Evolutionary conservation across 2,888 invertebrate species (phyloP).

Genomic region (Phasia obesa): DNA sequence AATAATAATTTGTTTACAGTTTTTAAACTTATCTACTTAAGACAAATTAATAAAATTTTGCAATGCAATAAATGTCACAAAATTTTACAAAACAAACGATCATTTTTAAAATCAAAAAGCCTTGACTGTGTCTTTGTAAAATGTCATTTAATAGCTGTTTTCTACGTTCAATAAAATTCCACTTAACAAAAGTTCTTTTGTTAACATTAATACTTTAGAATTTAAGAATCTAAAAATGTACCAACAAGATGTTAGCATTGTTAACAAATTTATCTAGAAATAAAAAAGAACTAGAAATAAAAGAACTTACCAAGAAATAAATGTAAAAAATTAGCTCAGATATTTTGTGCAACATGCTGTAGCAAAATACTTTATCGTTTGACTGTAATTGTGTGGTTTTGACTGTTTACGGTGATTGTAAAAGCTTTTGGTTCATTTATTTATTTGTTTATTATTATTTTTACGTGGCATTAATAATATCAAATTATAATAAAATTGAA

Average conservation of each 20-base stretch:
- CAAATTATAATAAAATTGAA: conserved; percentile 74
- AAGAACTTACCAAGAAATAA: conserved; percentile 19
- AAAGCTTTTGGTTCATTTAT: conserved; percentile 25
- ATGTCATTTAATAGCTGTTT: conserved; percentile 46
- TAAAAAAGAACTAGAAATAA: neutral
- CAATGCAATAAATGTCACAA: conserved; percentile 55
- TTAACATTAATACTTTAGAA: conserved; percentile 1
- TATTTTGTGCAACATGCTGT: conserved; percentile 33
- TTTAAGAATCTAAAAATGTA: neutral
- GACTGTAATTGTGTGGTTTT: conserved; percentile 28
- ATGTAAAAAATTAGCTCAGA: conserved; percentile 23
- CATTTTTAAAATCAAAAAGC: conserved; percentile 38
- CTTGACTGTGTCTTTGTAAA: conserved; percentile 57
- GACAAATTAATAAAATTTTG: no score
- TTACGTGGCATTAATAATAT: conserved; percentile 71
- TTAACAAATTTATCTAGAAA: neutral
- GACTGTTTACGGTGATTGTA: conserved; percentile 38
- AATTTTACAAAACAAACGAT: conserved; percentile 29
- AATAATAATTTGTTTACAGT: no score
- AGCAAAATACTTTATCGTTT: conserved; percentile 37
- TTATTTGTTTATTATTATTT: conserved; percentile 1
- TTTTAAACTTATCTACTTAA: no score
- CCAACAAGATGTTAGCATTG: conserved; percentile 13
- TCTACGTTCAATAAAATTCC: conserved; percentile 7
- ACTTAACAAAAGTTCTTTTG: neutral